Evolutionary conservation across 2,888 invertebrate genomes (phyloP), one percentile per base, ranked within the genome.

Genomic region (Apamea monoglypha): DNA sequence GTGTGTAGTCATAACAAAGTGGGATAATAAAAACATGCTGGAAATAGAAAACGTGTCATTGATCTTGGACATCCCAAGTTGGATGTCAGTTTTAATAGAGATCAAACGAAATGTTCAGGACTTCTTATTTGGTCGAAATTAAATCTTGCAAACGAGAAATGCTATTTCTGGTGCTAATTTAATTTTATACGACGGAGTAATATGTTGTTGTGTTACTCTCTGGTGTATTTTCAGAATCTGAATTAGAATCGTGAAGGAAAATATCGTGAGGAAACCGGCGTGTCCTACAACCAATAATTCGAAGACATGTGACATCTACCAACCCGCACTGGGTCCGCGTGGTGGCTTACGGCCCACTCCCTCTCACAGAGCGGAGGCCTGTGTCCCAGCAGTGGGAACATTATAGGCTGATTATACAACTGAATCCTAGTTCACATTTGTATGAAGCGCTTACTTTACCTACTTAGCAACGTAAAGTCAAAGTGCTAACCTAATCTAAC

Each of bases 1-100:
- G 61, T 68, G 72, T 72, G 77, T 69, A 72, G 81, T 81, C 84
- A 85, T 78, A 78, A 84, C 74, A 81, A 66, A 66, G 64, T 78
- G 29, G 56, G 6, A 70, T 81, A 75, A n/a, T 76, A 71, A 85
- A 85, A 85, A 78, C 73, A 85, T 36, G 32, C 75, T 76, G 75
- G 0, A 78, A 78, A 84, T 85, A 84, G 84, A 71, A 50, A 61
- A 36, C 40, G 74, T 85, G 85, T 85, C 84, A 63, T 84, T 84
- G 84, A 75, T 84, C 84, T 84, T 85, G 82, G 81, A 67, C 47
- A 71, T 74, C 63, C 66, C 69, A 81, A 78, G 77, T 75, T 67
- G n/a, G 69, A 59, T 69, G 64, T 73, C 74, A 69, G 64, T 83
- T 63, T 63, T 83, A 83, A 70, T 61, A 40, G 36, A 84, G 85